phyloP scores from a whole-genome alignment of 1,140 invertebrate species.

The Drosophila watanabei region DNA sequence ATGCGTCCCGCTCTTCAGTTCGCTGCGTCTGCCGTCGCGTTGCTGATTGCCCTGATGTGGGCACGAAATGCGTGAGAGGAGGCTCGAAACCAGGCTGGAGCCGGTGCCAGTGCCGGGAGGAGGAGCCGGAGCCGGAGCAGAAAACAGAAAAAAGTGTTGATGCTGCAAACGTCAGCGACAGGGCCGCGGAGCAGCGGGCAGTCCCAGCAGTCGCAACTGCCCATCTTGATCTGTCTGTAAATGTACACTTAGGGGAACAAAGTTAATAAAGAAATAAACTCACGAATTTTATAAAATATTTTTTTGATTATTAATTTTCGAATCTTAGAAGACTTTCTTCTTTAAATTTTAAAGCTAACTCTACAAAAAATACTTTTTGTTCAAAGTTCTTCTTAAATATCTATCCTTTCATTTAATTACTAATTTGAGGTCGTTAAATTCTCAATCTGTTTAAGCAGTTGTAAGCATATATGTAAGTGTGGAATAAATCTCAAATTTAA shows the following conservation, averaged over 20 bases:
- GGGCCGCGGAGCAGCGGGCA: slow-evolving; percentile 41
- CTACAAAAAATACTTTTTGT: not conserved
- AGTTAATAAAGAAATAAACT: too few relatives aligned
- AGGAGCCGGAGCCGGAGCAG: slow-evolving; percentile 1
- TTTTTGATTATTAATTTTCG: not conserved
- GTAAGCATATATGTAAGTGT: too few relatives aligned
- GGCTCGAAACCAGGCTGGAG: slow-evolving; percentile 16
- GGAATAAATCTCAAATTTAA: too few relatives aligned
- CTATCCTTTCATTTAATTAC: too few relatives aligned
- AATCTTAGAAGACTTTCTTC: not conserved
- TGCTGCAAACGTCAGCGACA: slow-evolving; percentile 53
- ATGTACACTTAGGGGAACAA: slow-evolving; percentile 14
- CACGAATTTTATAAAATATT: too few relatives aligned
- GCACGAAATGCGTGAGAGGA: slow-evolving; percentile 44
- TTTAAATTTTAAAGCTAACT: not conserved
- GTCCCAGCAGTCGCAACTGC: slow-evolving; percentile 28
- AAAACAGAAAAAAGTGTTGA: slow-evolving; percentile 63
- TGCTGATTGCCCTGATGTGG: slow-evolving; percentile 78
- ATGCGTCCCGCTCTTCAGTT: slow-evolving; percentile 60
- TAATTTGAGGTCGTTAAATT: too few relatives aligned
- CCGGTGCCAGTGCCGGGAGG: not conserved
- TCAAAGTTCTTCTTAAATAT: not conserved
- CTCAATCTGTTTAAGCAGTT: too few relatives aligned
- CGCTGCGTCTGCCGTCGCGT: slow-evolving; percentile 42
- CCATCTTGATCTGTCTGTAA: slow-evolving; percentile 34